Percentiles rank a stretch among this genome's conserved stretches.
These are phyloP conservation scores for Xanthia togata DNA, from an alignment of 2,888 invertebrate species.

Conservation along the genomic window DNA sequence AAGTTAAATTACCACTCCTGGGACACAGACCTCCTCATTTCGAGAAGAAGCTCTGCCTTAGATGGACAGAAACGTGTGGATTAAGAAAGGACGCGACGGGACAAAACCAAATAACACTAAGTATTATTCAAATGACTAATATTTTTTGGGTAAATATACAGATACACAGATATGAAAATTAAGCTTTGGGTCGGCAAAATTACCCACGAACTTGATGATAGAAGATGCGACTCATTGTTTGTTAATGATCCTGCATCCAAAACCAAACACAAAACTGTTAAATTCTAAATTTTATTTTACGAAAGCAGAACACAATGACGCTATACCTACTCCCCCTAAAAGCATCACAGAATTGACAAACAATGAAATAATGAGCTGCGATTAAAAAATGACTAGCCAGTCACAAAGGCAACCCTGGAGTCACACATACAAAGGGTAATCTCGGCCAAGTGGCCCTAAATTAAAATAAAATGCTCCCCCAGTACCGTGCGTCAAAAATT, in stretches of 20 bases:
- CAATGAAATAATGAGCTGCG: slow-evolving; percentile 78
- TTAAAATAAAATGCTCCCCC: slow-evolving; percentile 79
- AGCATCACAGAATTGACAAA: slow-evolving; percentile 64
- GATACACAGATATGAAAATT: neutral
- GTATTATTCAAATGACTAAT: neutral
- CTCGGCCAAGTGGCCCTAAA: slow-evolving; percentile 87
- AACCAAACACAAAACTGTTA: neutral
- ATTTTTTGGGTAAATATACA: neutral
- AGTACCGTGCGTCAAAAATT: slow-evolving; percentile 54
- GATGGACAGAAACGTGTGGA: neutral
- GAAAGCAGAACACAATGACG: neutral
- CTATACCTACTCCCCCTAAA: slow-evolving; percentile 40
- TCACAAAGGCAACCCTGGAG: slow-evolving; percentile 86
- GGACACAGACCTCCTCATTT: too few relatives aligned
- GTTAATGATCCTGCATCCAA: neutral
- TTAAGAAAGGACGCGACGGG: neutral
- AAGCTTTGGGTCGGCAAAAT: neutral
- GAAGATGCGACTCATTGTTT: neutral
- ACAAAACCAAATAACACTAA: neutral
- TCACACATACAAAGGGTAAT: slow-evolving; percentile 89
- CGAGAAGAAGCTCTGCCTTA: neutral
- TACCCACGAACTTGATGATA: neutral
- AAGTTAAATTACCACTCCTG: too few relatives aligned
- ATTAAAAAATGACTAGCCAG: slow-evolving; percentile 85
- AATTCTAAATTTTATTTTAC: slow-evolving; percentile 2